These are phyloP conservation scores for Aptenodytes patagonicus DNA, from an alignment of 2,113 vertebrate species.

Conservation along the genomic window DNA sequence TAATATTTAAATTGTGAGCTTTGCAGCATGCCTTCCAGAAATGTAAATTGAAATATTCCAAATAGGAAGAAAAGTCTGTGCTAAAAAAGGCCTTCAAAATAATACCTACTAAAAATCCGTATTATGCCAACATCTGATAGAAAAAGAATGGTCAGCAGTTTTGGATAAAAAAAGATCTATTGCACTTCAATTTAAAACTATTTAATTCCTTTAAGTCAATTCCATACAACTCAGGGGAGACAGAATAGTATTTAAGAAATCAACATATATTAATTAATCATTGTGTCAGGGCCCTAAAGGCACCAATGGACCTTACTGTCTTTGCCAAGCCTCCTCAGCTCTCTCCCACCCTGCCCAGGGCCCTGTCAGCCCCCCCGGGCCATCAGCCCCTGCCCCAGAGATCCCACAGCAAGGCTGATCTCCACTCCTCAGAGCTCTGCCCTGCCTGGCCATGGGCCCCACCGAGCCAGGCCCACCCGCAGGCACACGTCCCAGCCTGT, in stretches of 20 bases:
- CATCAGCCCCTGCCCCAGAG: not conserved
- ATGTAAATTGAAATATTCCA: not conserved
- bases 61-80: not conserved
- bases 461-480: fast-evolving
- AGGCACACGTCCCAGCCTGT: fast-evolving
- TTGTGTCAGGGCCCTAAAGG: not conserved
- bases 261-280: not conserved
- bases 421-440: too few relatives aligned
- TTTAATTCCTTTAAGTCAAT: not conserved
- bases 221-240: not conserved
- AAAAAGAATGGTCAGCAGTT: not conserved
- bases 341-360: not conserved
- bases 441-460: not conserved
- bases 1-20: not conserved
- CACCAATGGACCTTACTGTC: not conserved
- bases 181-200: not conserved
- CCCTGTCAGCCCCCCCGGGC: not conserved
- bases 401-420: not conserved
- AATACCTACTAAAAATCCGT: not conserved
- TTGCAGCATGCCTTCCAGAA: not conserved
- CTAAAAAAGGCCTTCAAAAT: not conserved
- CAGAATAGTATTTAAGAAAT: not conserved
- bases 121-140: not conserved
- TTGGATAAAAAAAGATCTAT: not conserved
- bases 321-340: not conserved